Evolutionary conservation across 2,888 invertebrate genomes (phyloP).

Genomic region (Hypselothyrea guttata): DNA sequence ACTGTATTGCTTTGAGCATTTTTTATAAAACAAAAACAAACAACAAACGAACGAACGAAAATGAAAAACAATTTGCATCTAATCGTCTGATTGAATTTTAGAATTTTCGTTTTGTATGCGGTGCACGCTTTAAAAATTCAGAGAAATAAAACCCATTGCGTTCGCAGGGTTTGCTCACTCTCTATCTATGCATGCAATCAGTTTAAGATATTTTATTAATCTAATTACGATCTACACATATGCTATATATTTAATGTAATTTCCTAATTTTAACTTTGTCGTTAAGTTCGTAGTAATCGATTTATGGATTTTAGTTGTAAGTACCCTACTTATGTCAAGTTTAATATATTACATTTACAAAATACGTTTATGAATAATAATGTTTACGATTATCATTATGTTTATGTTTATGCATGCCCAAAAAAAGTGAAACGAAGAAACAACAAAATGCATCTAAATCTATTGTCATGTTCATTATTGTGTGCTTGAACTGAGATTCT

Average conservation of each 20-base stretch:
- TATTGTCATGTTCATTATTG: slow-evolving; percentile 40
- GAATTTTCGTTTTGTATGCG: slow-evolving; percentile 49
- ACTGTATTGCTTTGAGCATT: slow-evolving; percentile 74
- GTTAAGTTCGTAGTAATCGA: slow-evolving; percentile 59
- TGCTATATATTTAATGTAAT: slow-evolving; percentile 26
- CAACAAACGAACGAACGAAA: too few species aligned
- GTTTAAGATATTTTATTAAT: not conserved
- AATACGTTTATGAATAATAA: slow-evolving; percentile 32
- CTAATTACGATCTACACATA: slow-evolving; percentile 18
- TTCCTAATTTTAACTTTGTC: slow-evolving; percentile 54
- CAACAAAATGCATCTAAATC: slow-evolving; percentile 23
- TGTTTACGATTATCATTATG: slow-evolving; percentile 42
- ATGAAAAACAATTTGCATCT: slow-evolving; percentile 11
- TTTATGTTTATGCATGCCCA: slow-evolving; percentile 35
- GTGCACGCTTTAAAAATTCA: slow-evolving; percentile 52
- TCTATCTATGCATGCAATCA: slow-evolving; percentile 44
- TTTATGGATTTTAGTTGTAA: slow-evolving; percentile 55
- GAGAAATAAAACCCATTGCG: not conserved
- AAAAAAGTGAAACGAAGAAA: not conserved
- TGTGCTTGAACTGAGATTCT: slow-evolving; percentile 30
- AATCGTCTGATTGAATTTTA: slow-evolving; percentile 27
- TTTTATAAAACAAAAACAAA: slow-evolving; percentile 38
- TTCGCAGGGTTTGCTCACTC: too few species aligned
- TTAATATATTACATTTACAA: slow-evolving; percentile 62
- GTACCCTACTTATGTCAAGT: slow-evolving; percentile 51